Evolutionary conservation across 2,888 invertebrate species (phyloP).

Genomic region (Arge pagana): DNA sequence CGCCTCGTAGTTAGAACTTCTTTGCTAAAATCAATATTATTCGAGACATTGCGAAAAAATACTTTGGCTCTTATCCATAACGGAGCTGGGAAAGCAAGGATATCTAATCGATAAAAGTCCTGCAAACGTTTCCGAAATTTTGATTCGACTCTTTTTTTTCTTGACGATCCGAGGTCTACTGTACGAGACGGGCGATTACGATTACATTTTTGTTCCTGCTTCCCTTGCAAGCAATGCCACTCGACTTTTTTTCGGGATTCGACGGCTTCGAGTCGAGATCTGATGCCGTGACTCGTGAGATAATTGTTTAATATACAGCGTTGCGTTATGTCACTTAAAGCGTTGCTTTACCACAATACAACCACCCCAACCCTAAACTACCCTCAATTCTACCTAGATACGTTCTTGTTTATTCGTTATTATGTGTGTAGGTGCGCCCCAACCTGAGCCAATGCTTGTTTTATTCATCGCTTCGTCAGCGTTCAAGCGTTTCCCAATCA

Average conservation of each 20-base stretch:
- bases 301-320: constrained; percentile 48
- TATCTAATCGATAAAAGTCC: no score
- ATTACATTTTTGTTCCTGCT: not conserved
- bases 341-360: constrained; percentile 58
- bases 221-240: not conserved
- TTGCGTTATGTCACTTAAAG: constrained; percentile 58
- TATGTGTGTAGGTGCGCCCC: constrained; percentile 20
- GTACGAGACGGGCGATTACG: not conserved
- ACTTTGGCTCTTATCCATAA: no score
- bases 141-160: not conserved
- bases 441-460: no score
- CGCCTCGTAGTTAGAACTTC: no score
- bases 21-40: no score
- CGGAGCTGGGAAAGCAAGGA: no score
- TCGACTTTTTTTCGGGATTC: not conserved
- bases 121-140: not conserved
- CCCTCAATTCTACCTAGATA: constrained; percentile 18
- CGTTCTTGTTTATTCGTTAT: constrained; percentile 21
- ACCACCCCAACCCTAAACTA: constrained; percentile 38
- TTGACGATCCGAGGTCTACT: not conserved
- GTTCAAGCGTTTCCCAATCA: no score
- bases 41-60: no score
- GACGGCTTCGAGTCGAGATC: constrained; percentile 6
- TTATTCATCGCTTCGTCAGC: no score
- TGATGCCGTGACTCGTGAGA: constrained; percentile 6